Base-by-base conservation (phyloP, 1,140 invertebrate species). In the Chrysoperla carnea region DNA sequence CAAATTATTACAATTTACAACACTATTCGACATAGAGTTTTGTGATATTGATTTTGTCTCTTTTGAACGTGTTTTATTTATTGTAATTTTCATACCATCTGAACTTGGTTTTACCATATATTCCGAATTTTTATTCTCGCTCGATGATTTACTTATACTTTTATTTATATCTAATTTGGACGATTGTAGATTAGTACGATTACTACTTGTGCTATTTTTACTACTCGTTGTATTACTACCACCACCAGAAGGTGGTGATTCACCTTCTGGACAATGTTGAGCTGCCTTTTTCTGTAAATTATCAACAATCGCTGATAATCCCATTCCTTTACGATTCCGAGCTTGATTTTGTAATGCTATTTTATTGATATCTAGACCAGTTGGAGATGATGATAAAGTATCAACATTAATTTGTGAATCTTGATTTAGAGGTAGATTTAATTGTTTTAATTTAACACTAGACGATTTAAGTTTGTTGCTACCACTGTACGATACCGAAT, bases 1-100 rank as follows among this genome's bases (percentile, higher is more conserved):
- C 17, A 39, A 31, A 8, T 14, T 23, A 41, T 15, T 28, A 23
- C 37, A 33, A n/a, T 35, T 36, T 33, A 15, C 36, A 11, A 13
- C 17, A 44, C 13, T 46, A 39, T 42, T 47, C 39, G 51, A 52
- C 41, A 49, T 43, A 4, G 63, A 62, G 1, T 61, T 56, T 14
- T 63, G 54, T 46, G 54, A 48, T 55, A 56, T 57, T 42, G 68
- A 72, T 0, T 56, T 63, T 14, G 65, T 67, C 27, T 75, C 75
- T 41, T 72, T 73, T 12, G 69, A 76, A 42, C 76, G 68, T 1
- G 84, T 84, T 65, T 89, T 90, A 52, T 88, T 90, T 7, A 90
- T 86, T 0, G 84, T 91, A 40, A 91, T 73, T 57, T 89, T 91
- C 60, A 90, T 83, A 1, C 84, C 85, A 52, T 86, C 84, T 1